phyloP scores from a whole-genome alignment of 2,113 vertebrate genomes.

The Nansenia antarctica region DNA sequence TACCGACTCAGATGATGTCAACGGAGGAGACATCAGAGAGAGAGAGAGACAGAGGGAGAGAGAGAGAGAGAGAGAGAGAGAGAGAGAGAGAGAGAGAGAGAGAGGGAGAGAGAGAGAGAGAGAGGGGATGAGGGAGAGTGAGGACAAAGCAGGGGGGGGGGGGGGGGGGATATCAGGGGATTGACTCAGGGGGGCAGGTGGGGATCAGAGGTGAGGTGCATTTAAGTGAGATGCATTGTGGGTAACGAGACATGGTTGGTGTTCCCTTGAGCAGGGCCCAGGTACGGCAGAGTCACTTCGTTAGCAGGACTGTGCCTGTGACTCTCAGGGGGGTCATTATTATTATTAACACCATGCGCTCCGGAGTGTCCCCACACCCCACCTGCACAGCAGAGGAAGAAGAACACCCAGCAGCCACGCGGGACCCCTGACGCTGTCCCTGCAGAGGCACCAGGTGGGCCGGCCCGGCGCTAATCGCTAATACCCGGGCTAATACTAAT shows the following conservation, averaged over 20 bases:
- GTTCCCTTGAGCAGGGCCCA: conserved; percentile 20
- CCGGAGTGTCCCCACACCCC: conserved; percentile 28
- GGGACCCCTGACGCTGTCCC: conserved; percentile 44
- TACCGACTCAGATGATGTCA: conserved; percentile 33
- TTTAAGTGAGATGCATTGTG: neutral
- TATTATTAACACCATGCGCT: conserved; percentile 60
- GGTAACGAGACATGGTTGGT: neutral
- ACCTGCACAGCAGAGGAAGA: conserved; percentile 6
- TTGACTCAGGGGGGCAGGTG: neutral
- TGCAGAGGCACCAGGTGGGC: conserved; percentile 39
- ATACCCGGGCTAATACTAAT: conserved; percentile 71
- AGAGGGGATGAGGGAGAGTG: neutral
- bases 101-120: conserved; percentile 4
- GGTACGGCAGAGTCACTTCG: conserved; percentile 28
- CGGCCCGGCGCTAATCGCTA: conserved; percentile 54
- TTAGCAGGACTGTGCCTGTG: conserved; percentile 48
- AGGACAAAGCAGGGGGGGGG: neutral
- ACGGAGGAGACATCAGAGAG: conserved; percentile 15
- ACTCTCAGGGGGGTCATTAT: conserved; percentile 67
- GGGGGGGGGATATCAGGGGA: no score
- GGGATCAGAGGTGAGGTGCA: no score
- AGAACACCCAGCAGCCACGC: conserved; percentile 47
- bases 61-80: conserved; percentile 2
- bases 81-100: neutral
- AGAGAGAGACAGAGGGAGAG: no score